These are phyloP conservation scores for Psittacula echo DNA, from an alignment of 2,797 vertebrate genomes.

Conservation along the genomic window DNA sequence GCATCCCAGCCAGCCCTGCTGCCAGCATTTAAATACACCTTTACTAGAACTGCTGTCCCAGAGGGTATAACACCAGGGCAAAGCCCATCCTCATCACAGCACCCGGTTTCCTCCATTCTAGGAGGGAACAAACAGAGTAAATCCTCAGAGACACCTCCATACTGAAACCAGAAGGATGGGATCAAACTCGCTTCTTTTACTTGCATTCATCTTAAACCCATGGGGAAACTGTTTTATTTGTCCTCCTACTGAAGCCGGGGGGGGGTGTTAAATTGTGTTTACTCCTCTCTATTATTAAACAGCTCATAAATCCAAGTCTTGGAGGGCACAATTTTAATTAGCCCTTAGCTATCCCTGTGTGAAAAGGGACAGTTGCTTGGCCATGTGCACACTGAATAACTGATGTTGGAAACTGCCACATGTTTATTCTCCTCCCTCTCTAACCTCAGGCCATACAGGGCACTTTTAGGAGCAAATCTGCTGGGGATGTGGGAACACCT, in stretches of 20 bases:
- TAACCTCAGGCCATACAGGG: rapidly evolving
- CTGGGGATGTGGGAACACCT: not conserved
- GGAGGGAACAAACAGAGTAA: rapidly evolving
- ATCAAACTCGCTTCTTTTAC: not conserved
- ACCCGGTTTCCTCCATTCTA: not conserved
- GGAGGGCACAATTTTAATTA: constrained; percentile 47
- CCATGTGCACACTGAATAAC: not conserved
- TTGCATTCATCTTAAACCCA: not conserved
- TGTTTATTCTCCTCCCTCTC: not conserved
- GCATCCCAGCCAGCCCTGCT: not conserved
- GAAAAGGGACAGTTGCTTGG: not conserved
- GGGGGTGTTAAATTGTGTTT: not conserved
- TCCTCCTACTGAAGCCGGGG: not conserved
- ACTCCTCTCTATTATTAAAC: not conserved
- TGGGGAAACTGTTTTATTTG: not conserved
- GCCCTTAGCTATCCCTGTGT: not conserved
- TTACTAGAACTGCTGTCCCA: not conserved
- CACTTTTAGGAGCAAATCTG: not conserved
- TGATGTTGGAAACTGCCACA: not conserved
- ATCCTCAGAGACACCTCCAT: not conserved
- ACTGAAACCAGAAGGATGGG: not conserved
- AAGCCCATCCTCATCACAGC: not conserved
- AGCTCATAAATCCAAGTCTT: constrained; percentile 1
- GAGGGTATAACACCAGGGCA: not conserved
- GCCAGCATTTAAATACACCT: not conserved